Conservation (phyloP, 2,888 invertebrate species). For the Didymodactylos carnosus region DNA sequence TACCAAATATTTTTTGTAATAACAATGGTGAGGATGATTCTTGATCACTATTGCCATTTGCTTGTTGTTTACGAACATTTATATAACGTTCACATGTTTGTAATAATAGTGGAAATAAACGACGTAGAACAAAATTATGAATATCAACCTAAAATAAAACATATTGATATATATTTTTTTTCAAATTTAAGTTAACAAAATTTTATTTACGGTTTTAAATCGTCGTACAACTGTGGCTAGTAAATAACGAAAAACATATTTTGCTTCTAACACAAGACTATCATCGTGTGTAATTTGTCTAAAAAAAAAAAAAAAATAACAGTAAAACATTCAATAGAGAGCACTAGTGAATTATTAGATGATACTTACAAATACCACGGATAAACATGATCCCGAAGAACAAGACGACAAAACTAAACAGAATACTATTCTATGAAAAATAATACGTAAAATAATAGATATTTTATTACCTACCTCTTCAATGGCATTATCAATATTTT, state of each 20-base stretch:
- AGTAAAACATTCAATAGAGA: too few species aligned
- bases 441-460: too few species aligned
- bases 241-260: neutral
- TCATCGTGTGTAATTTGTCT: neutral
- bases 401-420: neutral
- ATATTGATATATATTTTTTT: neutral
- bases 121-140: neutral
- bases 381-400: neutral
- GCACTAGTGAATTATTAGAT: neutral
- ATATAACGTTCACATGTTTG: neutral
- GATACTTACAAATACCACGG: neutral
- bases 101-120: neutral
- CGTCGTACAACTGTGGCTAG: neutral
- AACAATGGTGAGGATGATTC: neutral
- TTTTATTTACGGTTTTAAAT: neutral
- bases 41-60: neutral
- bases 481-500: neutral
- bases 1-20: neutral
- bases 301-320: too few species aligned
- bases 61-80: neutral
- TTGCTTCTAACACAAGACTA: neutral
- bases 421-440: too few species aligned
- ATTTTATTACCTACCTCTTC: neutral
- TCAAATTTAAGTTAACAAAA: neutral
- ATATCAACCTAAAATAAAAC: neutral